Percentiles rank a stretch among this genome's conserved stretches.
Evolutionary conservation across 2,113 vertebrate genomes (phyloP).

Genomic region (Origma solitaria): DNA sequence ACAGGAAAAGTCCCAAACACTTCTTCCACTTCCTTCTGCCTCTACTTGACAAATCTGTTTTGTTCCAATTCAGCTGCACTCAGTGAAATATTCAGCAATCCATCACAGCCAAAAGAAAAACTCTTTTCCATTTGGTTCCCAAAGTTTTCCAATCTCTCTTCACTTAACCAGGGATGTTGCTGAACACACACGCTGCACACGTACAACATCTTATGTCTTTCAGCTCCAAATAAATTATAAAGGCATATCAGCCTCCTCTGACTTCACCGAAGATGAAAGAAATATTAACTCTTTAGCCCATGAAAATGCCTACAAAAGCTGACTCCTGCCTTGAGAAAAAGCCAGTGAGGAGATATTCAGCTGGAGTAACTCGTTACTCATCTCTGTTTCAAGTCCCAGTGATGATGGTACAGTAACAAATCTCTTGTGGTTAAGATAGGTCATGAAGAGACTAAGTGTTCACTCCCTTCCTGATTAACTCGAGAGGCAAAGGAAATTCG

Average conservation of each 20-base stretch:
- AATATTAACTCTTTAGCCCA: neutral
- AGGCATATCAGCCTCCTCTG: neutral
- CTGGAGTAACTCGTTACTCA: neutral
- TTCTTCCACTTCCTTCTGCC: neutral
- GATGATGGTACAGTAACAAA: neutral
- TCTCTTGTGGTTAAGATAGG: neutral
- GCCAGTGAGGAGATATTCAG: neutral
- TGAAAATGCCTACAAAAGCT: neutral
- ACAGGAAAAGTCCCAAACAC: neutral
- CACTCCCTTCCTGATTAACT: neutral
- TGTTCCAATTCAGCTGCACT: neutral
- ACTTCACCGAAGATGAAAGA: neutral
- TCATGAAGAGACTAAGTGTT: neutral
- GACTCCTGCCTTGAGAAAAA: neutral
- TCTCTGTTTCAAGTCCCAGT: neutral
- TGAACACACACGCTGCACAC: neutral
- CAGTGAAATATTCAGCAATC: neutral
- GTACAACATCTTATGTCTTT: neutral
- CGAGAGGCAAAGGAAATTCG: neutral
- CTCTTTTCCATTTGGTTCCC: neutral
- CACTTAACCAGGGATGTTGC: neutral
- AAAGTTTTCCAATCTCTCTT: neutral
- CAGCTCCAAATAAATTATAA: neutral
- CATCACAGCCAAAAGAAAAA: neutral
- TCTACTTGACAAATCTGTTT: neutral